Base-by-base conservation (phyloP, 2,888 invertebrate genomes). In the Autographa pulchrina region DNA sequence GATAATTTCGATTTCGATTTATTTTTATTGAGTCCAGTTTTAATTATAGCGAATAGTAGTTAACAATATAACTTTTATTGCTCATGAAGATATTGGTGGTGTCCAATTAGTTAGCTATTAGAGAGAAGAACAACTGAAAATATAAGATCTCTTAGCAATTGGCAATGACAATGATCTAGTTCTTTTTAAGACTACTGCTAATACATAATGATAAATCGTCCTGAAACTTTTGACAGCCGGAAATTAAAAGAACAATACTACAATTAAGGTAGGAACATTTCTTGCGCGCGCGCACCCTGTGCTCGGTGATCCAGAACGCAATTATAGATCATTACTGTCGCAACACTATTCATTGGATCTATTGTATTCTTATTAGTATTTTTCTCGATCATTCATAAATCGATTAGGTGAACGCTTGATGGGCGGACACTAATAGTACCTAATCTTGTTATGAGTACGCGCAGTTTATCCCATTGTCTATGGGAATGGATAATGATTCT, bases 351-450 rank as follows among this genome's bases (percentile, higher is more conserved):
- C 82, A 86, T 84, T 72, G 76, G 54, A 76, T 78, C 86, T 82
- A 89, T 89, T 89, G 89, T 88, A 83, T 89, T 89, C 86, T 85
- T 86, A 86, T 84, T 80, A 80, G 75, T 64, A 65, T 74, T 81
- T 85, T 86, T 81, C 75, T 85, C 68, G 70, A 73, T 72, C 72
- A 63, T 54, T 79, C 65, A 74, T 72, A 77, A 74, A 74, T 82
- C 62, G 72, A 72, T 78, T 74, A 13, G 41, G 20, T n/a, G 43
- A 64, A 65, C 18, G 56, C 48, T 68, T 62, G 54, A 71, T 80
- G 38, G 32, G 32, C 9, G 3, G 43, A 65, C 14, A 68, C 9
- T 61, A 61, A 71, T 68, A 8, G 35, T 52, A 25, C 25, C 25
- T 25, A 35, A 66, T 68, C 56, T 9, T 67, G 59, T 77, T 66